Base-by-base conservation (phyloP, 2,113 vertebrate species). In the Barbus barbus region DNA sequence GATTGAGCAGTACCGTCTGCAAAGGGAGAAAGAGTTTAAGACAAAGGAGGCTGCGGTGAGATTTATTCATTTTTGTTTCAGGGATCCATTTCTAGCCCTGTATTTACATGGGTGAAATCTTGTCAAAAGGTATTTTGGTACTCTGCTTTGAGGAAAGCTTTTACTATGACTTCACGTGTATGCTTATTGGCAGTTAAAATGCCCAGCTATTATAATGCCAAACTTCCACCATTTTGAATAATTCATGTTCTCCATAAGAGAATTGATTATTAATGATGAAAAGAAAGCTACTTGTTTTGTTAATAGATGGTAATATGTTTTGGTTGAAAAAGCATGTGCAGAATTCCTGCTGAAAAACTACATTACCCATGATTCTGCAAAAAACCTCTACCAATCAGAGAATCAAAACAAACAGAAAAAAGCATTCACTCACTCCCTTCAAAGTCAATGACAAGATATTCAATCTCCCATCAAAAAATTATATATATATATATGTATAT, bases 1-100 rank as follows among this genome's bases (percentile, higher is more conserved):
- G 92, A 98, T 99, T 8, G 98, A 99, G 78, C 97, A 99, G 88
- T 99, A 99, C 81, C 96, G 98, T 12, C 92, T 98, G 77, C 98
- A 99, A 93, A 94, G 98, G 28, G 97, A 99, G 89, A 98, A 97
- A 82, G 98, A 99, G 84, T 99, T 99, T 92, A 99, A 99, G 92
- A 97, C 96, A 86, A 99, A 99, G 87, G 97, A 99, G 89, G 96
- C 96, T 7, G 97, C 97, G 33, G 98, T 92, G 93, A 90, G 92
- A 13, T 28, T 75, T 46, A n/a, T 80, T 6, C 2, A 41, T 58
- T 63, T 38, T 6, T 26, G 18, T 5, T 81, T 44, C n/a, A 38
- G 5, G 22, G 4, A 24, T 73, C 9, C 38, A 13, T 38, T 36
- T 73, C 3, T 67, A 31, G 51, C 61, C 78, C 7, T 67, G 16